phyloP scores from a whole-genome alignment of 2,797 vertebrate genomes.

The Coregonus sp. region DNA sequence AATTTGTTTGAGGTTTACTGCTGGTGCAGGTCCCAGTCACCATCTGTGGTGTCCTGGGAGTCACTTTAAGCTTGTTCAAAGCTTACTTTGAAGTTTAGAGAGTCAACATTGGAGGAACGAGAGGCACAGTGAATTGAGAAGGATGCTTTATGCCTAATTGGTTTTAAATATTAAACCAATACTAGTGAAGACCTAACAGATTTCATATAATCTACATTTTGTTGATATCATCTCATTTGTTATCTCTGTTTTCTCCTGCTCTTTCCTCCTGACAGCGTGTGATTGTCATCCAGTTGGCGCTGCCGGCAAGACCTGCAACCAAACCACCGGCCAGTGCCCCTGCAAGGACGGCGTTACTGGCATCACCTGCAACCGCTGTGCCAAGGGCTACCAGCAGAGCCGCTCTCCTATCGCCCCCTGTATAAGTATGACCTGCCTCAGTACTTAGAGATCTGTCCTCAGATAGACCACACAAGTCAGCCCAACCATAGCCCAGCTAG shows the following conservation, averaged over 20 bases:
- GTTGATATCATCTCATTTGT: background rate
- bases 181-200: too few relatives aligned
- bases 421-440: constrained; percentile 81
- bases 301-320: constrained; percentile 96
- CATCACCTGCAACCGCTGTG: constrained; percentile 96
- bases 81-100: background rate
- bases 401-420: constrained; percentile 95
- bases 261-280: constrained; percentile 80
- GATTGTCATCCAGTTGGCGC: constrained; percentile 96
- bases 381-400: constrained; percentile 98
- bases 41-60: constrained; percentile 61
- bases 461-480: background rate
- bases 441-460: background rate
- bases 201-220: too few relatives aligned
- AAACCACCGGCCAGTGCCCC: constrained; percentile 95
- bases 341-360: constrained; percentile 96
- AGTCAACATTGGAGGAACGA: constrained; percentile 34
- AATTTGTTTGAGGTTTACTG: constrained; percentile 41
- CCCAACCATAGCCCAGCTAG: constrained; percentile 3
- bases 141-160: background rate
- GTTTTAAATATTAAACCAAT: too few relatives aligned
- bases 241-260: constrained; percentile 31
- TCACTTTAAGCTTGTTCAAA: background rate
- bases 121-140: constrained; percentile 31
- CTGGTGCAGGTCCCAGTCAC: constrained; percentile 59